Conservation (phyloP, 2,888 invertebrate species). For the Trissolcus brochymenae region DNA sequence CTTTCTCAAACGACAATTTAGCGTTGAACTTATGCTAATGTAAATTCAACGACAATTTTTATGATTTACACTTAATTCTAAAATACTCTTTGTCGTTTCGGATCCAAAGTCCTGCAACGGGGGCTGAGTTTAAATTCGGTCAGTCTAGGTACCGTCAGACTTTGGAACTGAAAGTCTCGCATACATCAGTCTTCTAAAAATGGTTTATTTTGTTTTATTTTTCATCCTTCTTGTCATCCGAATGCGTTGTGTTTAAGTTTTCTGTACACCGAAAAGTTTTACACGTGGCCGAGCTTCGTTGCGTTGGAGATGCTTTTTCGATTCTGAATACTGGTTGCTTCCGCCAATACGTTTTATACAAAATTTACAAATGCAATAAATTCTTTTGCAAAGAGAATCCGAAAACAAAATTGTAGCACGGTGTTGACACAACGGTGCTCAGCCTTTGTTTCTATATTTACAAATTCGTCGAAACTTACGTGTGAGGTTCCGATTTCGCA, state of each 20-base stretch:
- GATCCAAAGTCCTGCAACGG: no score
- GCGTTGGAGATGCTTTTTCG: background rate
- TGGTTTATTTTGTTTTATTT: no score
- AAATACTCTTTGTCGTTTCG: slow-evolving; percentile 1
- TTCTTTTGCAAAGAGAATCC: slow-evolving; percentile 5
- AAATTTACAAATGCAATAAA: slow-evolving; percentile 26
- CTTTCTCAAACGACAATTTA: slow-evolving; percentile 15
- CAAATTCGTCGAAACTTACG: slow-evolving; percentile 7
- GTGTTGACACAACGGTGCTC: slow-evolving; percentile 23
- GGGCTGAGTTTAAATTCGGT: no score
- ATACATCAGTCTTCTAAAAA: no score
- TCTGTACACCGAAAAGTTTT: no score
- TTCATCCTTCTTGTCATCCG: no score
- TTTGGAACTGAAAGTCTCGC: no score
- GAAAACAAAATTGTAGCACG: slow-evolving; percentile 2
- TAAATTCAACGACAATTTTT: slow-evolving; percentile 8
- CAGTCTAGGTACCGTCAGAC: no score
- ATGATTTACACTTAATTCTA: slow-evolving; percentile 15
- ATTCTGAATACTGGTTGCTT: background rate
- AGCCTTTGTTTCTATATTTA: no score
- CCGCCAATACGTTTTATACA: slow-evolving; percentile 17
- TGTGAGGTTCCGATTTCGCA: no score
- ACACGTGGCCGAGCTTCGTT: no score
- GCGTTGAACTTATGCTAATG: slow-evolving; percentile 2
- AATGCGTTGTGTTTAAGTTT: no score